phyloP scores from a whole-genome alignment of 2,113 vertebrate species.

The Parus major region DNA sequence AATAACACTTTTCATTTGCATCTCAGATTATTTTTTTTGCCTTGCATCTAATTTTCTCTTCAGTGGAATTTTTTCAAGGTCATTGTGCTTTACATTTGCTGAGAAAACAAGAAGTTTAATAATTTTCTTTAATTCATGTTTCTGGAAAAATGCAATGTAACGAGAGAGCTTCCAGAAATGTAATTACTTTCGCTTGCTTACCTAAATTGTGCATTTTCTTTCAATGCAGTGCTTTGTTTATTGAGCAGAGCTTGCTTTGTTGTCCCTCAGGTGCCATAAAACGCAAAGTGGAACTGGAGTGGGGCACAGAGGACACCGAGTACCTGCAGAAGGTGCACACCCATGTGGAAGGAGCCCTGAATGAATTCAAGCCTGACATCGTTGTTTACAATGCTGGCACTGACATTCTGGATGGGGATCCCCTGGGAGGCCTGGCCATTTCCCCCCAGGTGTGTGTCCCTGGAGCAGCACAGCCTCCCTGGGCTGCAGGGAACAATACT shows the following conservation, averaged over 20 bases:
- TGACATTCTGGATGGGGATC: slow-evolving; percentile 91
- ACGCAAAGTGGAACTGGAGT: slow-evolving; percentile 90
- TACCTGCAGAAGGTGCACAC: slow-evolving; percentile 89
- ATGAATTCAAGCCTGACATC: slow-evolving; percentile 84
- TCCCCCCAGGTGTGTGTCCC: slow-evolving; percentile 84
- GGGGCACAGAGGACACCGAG: slow-evolving; percentile 90
- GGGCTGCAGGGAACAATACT: background rate
- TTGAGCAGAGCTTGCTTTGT: background rate
- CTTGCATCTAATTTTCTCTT: background rate
- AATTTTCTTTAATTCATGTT: background rate
- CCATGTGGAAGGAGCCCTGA: slow-evolving; percentile 81
- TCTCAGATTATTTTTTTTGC: background rate
- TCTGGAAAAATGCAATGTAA: background rate
- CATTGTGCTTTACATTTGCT: background rate
- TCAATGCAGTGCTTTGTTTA: background rate
- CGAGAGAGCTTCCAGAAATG: background rate
- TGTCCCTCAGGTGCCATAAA: slow-evolving; percentile 85
- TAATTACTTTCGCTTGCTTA: background rate
- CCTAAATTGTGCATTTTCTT: background rate
- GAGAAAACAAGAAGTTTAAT: background rate
- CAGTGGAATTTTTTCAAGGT: slow-evolving; percentile 28
- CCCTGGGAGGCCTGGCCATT: slow-evolving; percentile 89
- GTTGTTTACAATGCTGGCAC: slow-evolving; percentile 94
- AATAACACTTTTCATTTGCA: background rate
- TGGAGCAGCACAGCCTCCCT: background rate